Conservation (phyloP, 2,113 vertebrate genomes). For the Anarhynchus alexandrinus region DNA sequence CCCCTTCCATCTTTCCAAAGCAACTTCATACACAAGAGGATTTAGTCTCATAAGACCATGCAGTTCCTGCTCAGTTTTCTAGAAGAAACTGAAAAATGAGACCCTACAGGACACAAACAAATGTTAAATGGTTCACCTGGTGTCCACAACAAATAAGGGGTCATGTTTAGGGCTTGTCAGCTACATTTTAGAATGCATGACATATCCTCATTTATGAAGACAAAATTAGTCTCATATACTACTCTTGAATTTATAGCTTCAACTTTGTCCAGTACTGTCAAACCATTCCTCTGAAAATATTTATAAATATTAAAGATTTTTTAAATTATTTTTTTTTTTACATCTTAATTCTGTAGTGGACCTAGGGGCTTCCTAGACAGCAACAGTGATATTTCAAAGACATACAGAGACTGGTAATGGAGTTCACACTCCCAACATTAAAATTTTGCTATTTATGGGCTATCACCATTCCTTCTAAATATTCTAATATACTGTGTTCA, state of each 20-base stretch:
- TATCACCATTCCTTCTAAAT: neutral
- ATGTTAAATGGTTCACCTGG: neutral
- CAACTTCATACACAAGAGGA: neutral
- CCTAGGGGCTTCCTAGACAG: neutral
- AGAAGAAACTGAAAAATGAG: neutral
- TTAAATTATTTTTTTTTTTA: neutral
- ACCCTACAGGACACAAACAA: neutral
- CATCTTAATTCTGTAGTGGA: neutral
- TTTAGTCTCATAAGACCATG: neutral
- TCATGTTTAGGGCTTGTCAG: neutral
- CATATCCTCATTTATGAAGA: neutral
- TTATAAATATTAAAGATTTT: neutral
- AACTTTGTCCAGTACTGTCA: neutral
- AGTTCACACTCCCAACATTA: neutral
- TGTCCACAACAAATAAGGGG: neutral
- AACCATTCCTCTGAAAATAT: neutral
- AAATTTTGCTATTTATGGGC: neutral
- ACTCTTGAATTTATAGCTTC: neutral
- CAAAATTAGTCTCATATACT: neutral
- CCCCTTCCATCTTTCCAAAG: neutral
- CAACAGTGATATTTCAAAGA: neutral
- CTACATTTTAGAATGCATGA: neutral
- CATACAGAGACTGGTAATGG: neutral
- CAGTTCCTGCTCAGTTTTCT: neutral
- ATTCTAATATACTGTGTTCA: neutral